Evolutionary conservation across 2,888 invertebrate genomes (phyloP).

Genomic region (Xanthorhoe designata): DNA sequence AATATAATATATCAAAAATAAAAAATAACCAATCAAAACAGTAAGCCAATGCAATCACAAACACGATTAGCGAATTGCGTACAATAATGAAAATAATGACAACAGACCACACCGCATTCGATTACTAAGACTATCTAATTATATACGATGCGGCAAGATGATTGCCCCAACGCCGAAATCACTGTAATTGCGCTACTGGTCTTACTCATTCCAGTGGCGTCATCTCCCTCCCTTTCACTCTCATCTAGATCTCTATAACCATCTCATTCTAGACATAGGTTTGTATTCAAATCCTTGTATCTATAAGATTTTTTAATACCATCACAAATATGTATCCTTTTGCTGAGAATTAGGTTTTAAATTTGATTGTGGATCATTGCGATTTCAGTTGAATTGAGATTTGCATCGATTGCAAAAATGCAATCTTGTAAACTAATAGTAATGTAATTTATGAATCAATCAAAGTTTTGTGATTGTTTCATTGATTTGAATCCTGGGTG

Average conservation of each 20-base stretch:
- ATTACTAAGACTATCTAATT: constrained; percentile 78
- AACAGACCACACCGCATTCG: constrained; percentile 73
- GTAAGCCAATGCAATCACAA: constrained; percentile 48
- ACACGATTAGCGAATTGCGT: constrained; percentile 67
- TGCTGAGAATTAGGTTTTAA: not conserved
- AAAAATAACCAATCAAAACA: constrained; percentile 35
- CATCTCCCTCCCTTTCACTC: constrained; percentile 66
- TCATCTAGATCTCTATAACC: constrained; percentile 40
- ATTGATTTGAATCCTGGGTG: not conserved
- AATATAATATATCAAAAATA: not conserved
- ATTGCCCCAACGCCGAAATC: constrained; percentile 71
- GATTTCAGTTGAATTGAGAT: constrained; percentile 26
- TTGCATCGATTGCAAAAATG: constrained; percentile 33
- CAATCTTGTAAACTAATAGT: constrained; percentile 29
- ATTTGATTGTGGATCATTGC: constrained; percentile 7
- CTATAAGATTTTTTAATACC: constrained; percentile 9
- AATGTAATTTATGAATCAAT: constrained; percentile 31
- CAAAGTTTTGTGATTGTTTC: constrained; percentile 5
- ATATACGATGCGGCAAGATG: constrained; percentile 67
- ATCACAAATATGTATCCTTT: constrained; percentile 15
- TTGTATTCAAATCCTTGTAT: constrained; percentile 46
- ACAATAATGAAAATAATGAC: constrained; percentile 78
- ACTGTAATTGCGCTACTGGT: constrained; percentile 81
- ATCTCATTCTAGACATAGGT: constrained; percentile 59
- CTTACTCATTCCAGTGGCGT: constrained; percentile 70